A percentile compares a stretch with the other conserved stretches of the same genome.
These are phyloP conservation scores for Phrynocephalus forsythii DNA, from an alignment of 2,797 vertebrate genomes.

Conservation along the genomic window DNA sequence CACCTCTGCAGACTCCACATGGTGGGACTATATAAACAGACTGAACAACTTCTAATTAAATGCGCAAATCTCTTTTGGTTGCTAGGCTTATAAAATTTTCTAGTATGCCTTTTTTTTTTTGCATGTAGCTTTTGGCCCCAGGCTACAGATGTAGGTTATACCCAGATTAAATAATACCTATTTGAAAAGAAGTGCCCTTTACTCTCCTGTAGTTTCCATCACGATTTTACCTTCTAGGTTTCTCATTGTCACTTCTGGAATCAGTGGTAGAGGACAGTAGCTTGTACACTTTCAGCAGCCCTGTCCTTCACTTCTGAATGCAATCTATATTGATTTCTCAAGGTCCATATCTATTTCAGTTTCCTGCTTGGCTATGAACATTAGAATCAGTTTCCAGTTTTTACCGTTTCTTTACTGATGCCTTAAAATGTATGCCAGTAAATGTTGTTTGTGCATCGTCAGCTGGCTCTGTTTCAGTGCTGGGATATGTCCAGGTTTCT, in stretches of 20 bases:
- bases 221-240: neutral
- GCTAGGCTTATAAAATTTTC: neutral
- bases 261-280: neutral
- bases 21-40: constrained; percentile 3
- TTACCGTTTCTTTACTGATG: neutral
- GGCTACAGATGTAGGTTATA: neutral
- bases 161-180: constrained; percentile 61
- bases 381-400: neutral
- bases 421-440: neutral
- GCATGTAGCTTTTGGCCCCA: neutral
- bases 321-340: too few species aligned
- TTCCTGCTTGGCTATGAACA: too few species aligned
- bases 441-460: neutral
- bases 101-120: neutral
- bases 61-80: neutral
- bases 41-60: constrained; percentile 7
- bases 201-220: constrained; percentile 13
- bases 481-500: neutral
- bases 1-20: neutral
- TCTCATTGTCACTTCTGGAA: neutral
- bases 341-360: too few species aligned
- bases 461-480: neutral
- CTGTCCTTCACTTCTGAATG: too few species aligned
- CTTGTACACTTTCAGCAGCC: too few species aligned
- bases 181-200: constrained; percentile 20